Evolutionary conservation across 2,888 invertebrate genomes (phyloP).

Genomic region (Dynastes hyllus): DNA sequence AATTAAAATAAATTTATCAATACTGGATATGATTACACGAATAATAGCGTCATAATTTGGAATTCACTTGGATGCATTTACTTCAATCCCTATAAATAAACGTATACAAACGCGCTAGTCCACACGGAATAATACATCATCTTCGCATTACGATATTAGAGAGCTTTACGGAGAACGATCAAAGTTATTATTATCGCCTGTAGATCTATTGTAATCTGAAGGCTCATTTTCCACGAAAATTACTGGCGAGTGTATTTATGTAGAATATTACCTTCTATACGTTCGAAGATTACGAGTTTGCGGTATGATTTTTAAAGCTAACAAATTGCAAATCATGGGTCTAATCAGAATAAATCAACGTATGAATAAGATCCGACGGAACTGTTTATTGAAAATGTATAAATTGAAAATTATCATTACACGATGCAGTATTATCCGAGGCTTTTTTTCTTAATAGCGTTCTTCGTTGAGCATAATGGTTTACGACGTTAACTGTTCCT

Average conservation of each 20-base stretch:
- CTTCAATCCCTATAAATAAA: too few species aligned
- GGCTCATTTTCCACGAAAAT: not conserved
- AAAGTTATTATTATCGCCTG: conserved; percentile 15
- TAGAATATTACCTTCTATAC: not conserved
- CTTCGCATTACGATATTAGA: not conserved
- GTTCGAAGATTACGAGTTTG: not conserved
- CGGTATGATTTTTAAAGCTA: conserved; percentile 15
- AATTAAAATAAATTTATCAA: too few species aligned
- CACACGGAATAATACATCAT: not conserved
- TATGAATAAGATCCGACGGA: not conserved
- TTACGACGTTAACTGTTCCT: too few species aligned
- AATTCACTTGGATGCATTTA: too few species aligned
- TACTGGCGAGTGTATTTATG: not conserved
- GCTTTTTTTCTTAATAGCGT: too few species aligned
- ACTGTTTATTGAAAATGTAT: too few species aligned
- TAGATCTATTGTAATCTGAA: not conserved
- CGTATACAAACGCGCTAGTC: too few species aligned
- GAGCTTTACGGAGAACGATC: not conserved
- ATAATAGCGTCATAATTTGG: too few species aligned
- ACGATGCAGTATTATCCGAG: too few species aligned
- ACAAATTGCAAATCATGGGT: not conserved
- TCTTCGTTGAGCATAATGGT: too few species aligned
- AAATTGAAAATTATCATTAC: too few species aligned
- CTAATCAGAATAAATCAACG: conserved; percentile 6
- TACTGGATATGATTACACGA: too few species aligned